phyloP scores from a whole-genome alignment of 2,888 invertebrate species.

The Morpho achilles region DNA sequence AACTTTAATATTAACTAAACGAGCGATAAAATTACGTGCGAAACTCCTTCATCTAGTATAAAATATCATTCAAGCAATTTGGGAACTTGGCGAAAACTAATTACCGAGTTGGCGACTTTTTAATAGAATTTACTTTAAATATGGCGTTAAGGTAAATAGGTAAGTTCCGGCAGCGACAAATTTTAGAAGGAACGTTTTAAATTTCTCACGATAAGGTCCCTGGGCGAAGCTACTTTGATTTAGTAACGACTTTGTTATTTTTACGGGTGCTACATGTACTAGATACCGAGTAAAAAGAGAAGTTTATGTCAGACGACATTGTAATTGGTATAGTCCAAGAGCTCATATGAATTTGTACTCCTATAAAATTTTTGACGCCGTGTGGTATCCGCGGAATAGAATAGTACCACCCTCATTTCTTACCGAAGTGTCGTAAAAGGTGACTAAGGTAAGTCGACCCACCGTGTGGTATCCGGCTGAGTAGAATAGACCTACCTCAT shows the following conservation, averaged over 20 bases:
- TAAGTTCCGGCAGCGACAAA: slow-evolving; percentile 10
- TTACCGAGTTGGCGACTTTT: slow-evolving; percentile 15
- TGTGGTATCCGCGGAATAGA: too few relatives aligned
- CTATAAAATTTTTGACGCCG: too few relatives aligned
- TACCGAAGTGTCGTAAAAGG: too few relatives aligned
- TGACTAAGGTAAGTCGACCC: too few relatives aligned
- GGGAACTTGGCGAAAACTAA: slow-evolving; percentile 15
- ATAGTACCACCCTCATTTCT: too few relatives aligned
- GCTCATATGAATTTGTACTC: background rate
- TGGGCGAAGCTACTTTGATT: slow-evolving; percentile 12
- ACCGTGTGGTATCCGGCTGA: too few relatives aligned
- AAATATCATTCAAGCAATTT: slow-evolving; percentile 10
- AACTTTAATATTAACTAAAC: slow-evolving; percentile 7
- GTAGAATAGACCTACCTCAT: too few relatives aligned
- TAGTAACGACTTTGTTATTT: slow-evolving; percentile 17
- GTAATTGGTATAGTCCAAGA: slow-evolving; percentile 8
- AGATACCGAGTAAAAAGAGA: slow-evolving; percentile 14
- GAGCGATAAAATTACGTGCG: background rate
- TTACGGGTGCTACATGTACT: slow-evolving; percentile 19
- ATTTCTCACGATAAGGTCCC: slow-evolving; percentile 9
- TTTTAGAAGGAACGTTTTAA: slow-evolving; percentile 8
- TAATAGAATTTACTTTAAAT: slow-evolving; percentile 17
- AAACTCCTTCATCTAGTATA: slow-evolving; percentile 6
- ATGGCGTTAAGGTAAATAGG: slow-evolving; percentile 14
- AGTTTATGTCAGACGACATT: slow-evolving; percentile 19